Evolutionary conservation across 2,113 vertebrate species (phyloP), one percentile per base, ranked within the genome.

Genomic region (Spea bombifrons): DNA sequence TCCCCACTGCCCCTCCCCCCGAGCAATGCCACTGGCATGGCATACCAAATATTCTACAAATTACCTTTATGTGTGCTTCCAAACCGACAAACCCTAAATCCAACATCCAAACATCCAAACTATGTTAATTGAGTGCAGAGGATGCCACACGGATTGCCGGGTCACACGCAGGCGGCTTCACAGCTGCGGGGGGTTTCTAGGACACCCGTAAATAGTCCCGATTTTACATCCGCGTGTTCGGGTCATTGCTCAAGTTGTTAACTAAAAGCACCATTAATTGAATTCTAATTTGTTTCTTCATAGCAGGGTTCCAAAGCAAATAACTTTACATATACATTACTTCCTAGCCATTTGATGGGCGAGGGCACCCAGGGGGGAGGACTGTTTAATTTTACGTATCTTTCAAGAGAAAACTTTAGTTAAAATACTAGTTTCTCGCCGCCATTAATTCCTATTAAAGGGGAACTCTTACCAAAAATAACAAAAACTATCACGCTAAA

Each of bases 241-340:
- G 75, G 75, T 77, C 75, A 77, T 69, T 70, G 66, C 59, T 71
- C 46, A 78, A 71, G 55, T 45, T 48, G 70, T 78, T 77, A 67
- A 77, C 65, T 16, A 70, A 43, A 61, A 71, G 44, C 67, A 45
- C 68, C 50, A 78, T 50, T 71, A 78, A 70, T 71, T 71, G 47
- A 63, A 77, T 77, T 57, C 75, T 70, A 61, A 77, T 70, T 69
- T 57, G 53, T 63, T 43, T 49, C 55, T 17, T 70, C 57, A n/a
- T 71, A 71, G 67, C 67, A 49, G 53, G 75, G 9, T 16, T 44
- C 65, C 66, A 77, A 65, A 61, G 53, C 55, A 70, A 70, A 70
- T 65, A 10, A n/a, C 45, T 44, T 5, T 9, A 61, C 30, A 30
- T n/a, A 6, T 8, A 61, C 5, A 7, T 17, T 45, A 66, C 47